Base-by-base conservation (phyloP, 2,113 vertebrate species). In the Carassius auratus region DNA sequence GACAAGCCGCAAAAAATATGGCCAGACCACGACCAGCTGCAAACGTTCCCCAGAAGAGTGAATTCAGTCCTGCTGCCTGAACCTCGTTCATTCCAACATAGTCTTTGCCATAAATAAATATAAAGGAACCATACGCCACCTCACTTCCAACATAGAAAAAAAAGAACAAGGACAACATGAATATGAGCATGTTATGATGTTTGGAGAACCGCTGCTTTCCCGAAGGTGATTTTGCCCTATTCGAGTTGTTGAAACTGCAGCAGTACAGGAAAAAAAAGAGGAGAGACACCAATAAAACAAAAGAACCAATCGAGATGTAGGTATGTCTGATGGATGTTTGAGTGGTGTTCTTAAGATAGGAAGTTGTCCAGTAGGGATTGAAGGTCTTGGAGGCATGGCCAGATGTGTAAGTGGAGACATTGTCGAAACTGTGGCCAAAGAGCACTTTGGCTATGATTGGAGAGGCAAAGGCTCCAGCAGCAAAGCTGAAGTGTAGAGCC, bases 401-500 rank as follows among this genome's bases (percentile, higher is more conserved):
- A 42, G 85, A 10, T 8, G 0, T 45, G 62, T 30, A 82, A 55
- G 33, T 3, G 42, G 12, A 4, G 38, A 15, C 57, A 64, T 0
- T 83, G n/a, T 68, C 83, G 38, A 26, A 33, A 4, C 92, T 77
- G 0, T 83, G 55, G 0, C 95, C 94, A 26, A 97, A 86, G 4
- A 96, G 92, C 90, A 98, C 69, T 86, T 98, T 98, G 86, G 97
- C 96, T 62, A 99, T 92, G 87, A 99, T 93, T 0, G 98, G 98
- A 9, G 98, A 96, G 66, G 91, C 75, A 15, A 98, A 96, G 3
- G 97, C 98, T 2, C 98, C 98, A 0, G 92, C 90, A 0, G 98
- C 98, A 45, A 99, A 99, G 91, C 96, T 96, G 94, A 99, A 99
- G 90, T 99, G 98, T 21, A 99, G 92, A 50, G 98, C 98, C 93